Evolutionary conservation across 1,140 invertebrate species (phyloP).

Genomic region (Cylas formicarius): DNA sequence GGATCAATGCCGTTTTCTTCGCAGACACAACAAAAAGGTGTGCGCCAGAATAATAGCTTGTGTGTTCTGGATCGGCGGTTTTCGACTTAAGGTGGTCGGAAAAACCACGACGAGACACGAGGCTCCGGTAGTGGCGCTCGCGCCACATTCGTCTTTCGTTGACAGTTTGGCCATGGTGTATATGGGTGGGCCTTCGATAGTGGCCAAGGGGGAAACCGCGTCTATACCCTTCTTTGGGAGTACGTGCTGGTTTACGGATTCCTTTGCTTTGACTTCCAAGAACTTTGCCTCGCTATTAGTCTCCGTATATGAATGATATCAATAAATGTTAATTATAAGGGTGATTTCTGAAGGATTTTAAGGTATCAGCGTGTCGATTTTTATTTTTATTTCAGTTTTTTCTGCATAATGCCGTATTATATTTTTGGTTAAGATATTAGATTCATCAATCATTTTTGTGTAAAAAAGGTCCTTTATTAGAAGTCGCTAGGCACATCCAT

Average conservation of each 20-base stretch:
- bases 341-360: too few relatives aligned
- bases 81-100: conserved; percentile 68
- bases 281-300: too few relatives aligned
- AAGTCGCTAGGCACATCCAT: too few relatives aligned
- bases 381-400: too few relatives aligned
- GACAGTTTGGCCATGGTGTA: conserved; percentile 77
- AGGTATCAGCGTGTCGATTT: too few relatives aligned
- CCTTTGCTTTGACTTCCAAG: conserved; percentile 1
- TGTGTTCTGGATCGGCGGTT: conserved; percentile 70
- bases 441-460: too few relatives aligned
- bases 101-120: conserved; percentile 46
- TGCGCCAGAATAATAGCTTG: conserved; percentile 61
- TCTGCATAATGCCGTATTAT: too few relatives aligned
- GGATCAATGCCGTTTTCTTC: conserved; percentile 7
- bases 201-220: conserved; percentile 76
- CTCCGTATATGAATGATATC: too few relatives aligned
- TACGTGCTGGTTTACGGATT: conserved; percentile 54
- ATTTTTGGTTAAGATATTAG: too few relatives aligned
- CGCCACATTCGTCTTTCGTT: conserved; percentile 86
- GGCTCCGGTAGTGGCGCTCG: conserved; percentile 79
- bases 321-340: too few relatives aligned
- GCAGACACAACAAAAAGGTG: conserved; percentile 32
- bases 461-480: too few relatives aligned
- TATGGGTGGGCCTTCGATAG: conserved; percentile 76
- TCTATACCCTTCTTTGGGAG: conserved; percentile 81